Conservation (phyloP, 2,888 invertebrate genomes). For the Drosophila robusta region DNA sequence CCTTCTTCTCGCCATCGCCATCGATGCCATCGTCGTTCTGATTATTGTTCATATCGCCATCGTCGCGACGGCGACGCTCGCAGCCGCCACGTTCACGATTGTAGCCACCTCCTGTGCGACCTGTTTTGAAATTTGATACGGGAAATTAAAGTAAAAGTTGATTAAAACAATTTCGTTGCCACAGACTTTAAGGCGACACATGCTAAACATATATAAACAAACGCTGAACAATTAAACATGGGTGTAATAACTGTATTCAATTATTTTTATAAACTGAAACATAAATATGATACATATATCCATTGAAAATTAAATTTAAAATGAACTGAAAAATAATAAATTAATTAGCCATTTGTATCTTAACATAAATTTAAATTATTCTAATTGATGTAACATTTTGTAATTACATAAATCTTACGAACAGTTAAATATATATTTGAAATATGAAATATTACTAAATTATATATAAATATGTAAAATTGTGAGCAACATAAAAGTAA, state of each 20-base stretch:
- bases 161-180: neutral
- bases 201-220: neutral
- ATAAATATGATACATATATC: too few species aligned
- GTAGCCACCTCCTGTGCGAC: slow-evolving; percentile 29
- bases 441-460: too few species aligned
- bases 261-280: neutral
- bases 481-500: too few species aligned
- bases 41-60: slow-evolving; percentile 63
- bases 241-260: neutral
- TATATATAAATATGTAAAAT: too few species aligned
- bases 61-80: slow-evolving; percentile 45
- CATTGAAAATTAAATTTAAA: neutral
- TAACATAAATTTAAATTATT: too few species aligned
- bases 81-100: slow-evolving; percentile 37
- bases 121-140: slow-evolving; percentile 3
- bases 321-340: neutral
- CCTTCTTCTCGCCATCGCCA: slow-evolving; percentile 85
- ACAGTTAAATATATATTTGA: too few species aligned
- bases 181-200: neutral
- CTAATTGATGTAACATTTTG: too few species aligned
- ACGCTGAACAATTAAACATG: neutral
- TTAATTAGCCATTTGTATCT: neutral
- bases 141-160: neutral
- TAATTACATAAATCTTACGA: too few species aligned
- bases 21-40: slow-evolving; percentile 42